Percentiles rank a stretch among this genome's conserved stretches.
Conservation (phyloP, 1,140 invertebrate genomes). For the Samia ricini region DNA sequence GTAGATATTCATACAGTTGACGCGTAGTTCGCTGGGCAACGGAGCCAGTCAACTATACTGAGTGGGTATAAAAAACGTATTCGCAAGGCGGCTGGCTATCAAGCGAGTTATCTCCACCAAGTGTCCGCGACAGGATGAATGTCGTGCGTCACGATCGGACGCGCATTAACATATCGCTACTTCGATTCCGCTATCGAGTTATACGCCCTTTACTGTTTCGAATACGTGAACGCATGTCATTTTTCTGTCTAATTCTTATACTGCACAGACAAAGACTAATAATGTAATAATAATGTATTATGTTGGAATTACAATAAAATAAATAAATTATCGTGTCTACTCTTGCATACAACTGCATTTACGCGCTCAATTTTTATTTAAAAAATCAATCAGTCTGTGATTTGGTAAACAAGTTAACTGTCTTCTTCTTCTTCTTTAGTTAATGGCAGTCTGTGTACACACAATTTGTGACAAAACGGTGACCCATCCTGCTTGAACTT, state of each 20-base stretch:
- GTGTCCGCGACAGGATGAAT: constrained; percentile 56
- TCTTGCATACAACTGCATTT: no score
- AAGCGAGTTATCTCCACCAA: constrained; percentile 24
- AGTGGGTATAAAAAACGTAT: constrained; percentile 20
- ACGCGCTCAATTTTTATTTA: no score
- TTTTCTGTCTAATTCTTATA: background rate
- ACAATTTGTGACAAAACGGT: no score
- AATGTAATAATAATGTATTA: no score
- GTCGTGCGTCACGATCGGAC: constrained; percentile 74
- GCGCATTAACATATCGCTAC: constrained; percentile 69
- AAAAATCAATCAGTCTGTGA: no score
- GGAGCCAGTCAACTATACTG: background rate
- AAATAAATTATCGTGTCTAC: no score
- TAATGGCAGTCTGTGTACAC: no score
- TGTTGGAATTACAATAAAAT: no score
- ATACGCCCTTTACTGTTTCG: constrained; percentile 21
- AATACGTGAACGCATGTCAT: constrained; percentile 1
- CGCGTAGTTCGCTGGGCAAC: background rate
- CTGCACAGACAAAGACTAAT: background rate
- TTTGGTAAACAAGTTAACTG: no score
- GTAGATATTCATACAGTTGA: background rate
- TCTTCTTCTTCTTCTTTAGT: no score
- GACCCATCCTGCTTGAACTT: no score
- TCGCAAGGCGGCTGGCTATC: constrained; percentile 32
- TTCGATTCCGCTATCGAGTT: constrained; percentile 63